Evolutionary conservation across 1,140 invertebrate species (phyloP), one percentile per base, ranked within the genome.

Genomic region (Drosophila sproati): DNA sequence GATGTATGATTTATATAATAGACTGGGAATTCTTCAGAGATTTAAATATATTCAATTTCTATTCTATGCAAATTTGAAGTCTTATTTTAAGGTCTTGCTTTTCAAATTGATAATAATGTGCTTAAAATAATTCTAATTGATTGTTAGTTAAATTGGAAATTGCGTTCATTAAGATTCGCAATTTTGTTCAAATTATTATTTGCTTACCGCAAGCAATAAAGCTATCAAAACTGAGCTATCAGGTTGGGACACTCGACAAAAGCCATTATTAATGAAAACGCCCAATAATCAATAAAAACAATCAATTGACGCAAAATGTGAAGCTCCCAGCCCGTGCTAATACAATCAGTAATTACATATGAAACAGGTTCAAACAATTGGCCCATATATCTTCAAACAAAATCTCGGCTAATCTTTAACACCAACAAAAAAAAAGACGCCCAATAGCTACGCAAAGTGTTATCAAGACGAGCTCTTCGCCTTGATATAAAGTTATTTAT

Each of bases 341-440:
- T 60, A 47, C 47, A 71, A 56, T 71, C 68, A 63, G 34, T 60
- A 8, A 56, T 34, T 50, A 56, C 35, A 52, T 8, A 45, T n/a
- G 12, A 50, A 37, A 67, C 52, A 56, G 60, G 35, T 56, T 39
- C 8, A 73, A 50, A 55, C 55, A 73, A 34, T 60, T 56, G 56
- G 8, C 7, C 28, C 37, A 66, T 56, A 72, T 71, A 78, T 78
- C 61, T 71, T 71, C 45, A 12, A 37, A 29, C 29, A 29, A 78
- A 78, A 78, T 78, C 77, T 57, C 34, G n/a, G 67, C 61, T 76
- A 78, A 78, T 78, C 77, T 78, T 28, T 31, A 32, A 39, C 12
- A 62, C 50, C 35, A 37, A 4, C 5, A 20, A 43, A 2, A 31
- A 35, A 8, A 37, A 67, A 39, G 48, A 47, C 37, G 37, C 35